Base-by-base conservation (phyloP, 2,797 vertebrate species). In the Furcifer pardalis region DNA sequence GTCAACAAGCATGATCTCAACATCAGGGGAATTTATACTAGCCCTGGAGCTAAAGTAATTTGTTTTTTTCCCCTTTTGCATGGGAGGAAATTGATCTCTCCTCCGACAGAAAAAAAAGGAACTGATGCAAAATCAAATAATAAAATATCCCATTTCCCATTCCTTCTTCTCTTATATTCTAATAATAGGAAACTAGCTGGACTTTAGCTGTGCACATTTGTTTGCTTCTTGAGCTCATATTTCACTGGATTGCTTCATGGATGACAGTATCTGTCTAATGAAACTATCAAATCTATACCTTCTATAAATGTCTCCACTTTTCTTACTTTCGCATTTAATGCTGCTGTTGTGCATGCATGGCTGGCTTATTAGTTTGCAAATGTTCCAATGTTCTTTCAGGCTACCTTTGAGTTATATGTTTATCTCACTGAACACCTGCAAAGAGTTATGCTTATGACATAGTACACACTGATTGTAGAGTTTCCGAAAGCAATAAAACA, bases 281-380 rank as follows among this genome's bases (percentile, higher is more conserved):
- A 92, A 93, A 93, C 90, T 90, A 92, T 91, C 90, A 89, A 89
- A 92, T 90, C 89, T 91, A 89, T 92, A 85, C 92, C 91, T 92
- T 91, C 93, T 92, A 88, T 90, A 84, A 86, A 66, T 89, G 87
- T 89, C 87, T 49, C 92, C 93, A 82, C 84, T 86, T 91, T 86
- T n/a, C 88, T 92, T 88, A 87, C 86, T 91, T 87, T 93, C 87
- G 90, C 90, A 89, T 90, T 89, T 92, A 93, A 92, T 88, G 85
- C 88, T 90, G 88, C 71, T 85, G 91, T 90, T 79, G n/a, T n/a
- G 82, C 91, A 91, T 85, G 85, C 77, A n/a, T 78, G 77, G 63
- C 89, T 92, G 90, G 85, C 89, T 91, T 90, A 89, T 92, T 92
- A 87, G 86, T 93, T 90, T 85, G 87, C 90, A 94, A 91, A 94